Percentiles rank a stretch among this genome's conserved stretches.
phyloP scores from a whole-genome alignment of 35 echinoderm and acorn worm genomes.

The Holothuria glaberrima region DNA sequence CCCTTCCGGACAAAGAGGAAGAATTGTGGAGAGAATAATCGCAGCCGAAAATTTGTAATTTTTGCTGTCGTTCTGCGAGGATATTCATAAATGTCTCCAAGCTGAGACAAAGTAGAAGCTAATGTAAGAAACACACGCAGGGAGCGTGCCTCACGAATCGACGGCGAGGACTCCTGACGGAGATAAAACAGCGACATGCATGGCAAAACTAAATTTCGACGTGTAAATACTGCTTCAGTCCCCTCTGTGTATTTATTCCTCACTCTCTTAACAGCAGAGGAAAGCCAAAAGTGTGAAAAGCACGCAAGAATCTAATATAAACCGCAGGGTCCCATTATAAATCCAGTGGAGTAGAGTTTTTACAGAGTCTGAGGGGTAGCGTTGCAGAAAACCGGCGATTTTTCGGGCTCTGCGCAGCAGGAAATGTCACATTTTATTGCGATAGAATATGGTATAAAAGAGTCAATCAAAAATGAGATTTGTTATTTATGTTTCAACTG shows the following conservation, averaged over 20 bases:
- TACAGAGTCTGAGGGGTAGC: slow-evolving; percentile 19
- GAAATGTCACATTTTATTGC: slow-evolving; percentile 43
- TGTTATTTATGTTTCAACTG: too few species aligned
- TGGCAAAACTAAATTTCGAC: slow-evolving; percentile 1
- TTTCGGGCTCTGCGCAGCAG: slow-evolving; percentile 44
- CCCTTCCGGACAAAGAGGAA: too few species aligned
- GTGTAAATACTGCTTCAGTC: slow-evolving; percentile 21
- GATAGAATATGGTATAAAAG: background rate
- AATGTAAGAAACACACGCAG: slow-evolving; percentile 18
- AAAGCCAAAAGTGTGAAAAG: slow-evolving; percentile 30
- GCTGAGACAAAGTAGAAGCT: background rate
- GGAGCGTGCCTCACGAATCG: slow-evolving; percentile 20
- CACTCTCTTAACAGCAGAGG: background rate
- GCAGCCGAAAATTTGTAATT: too few species aligned
- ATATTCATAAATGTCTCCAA: slow-evolving; percentile 10
- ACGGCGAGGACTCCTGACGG: background rate
- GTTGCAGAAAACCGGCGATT: slow-evolving; percentile 51
- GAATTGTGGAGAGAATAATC: too few species aligned
- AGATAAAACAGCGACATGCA: background rate
- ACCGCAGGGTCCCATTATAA: slow-evolving; percentile 21
- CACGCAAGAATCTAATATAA: slow-evolving; percentile 24
- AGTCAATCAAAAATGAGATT: slow-evolving; percentile 31
- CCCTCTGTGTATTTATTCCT: background rate
- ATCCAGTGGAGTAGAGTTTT: slow-evolving; percentile 19
- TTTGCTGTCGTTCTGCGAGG: background rate